Conservation (phyloP, 2,113 vertebrate genomes). For the Peucedramus taeniatus region DNA sequence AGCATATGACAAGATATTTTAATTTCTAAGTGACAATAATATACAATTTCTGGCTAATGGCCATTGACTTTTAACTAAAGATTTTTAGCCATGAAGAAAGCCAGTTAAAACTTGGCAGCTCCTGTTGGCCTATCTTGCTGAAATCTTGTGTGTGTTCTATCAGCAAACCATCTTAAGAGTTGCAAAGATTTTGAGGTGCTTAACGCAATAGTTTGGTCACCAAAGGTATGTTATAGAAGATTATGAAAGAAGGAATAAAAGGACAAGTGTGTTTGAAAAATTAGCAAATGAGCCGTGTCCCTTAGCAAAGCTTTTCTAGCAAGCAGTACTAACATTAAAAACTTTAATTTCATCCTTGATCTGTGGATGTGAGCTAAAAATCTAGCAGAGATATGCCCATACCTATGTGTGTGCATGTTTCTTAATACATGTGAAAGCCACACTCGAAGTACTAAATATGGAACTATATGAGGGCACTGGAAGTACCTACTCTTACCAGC, state of each 20-base stretch:
- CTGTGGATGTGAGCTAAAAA: not conserved
- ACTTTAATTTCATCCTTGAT: not conserved
- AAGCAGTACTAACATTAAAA: not conserved
- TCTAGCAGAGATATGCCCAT: rapidly evolving
- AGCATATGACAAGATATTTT: not conserved
- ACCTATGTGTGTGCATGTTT: not conserved
- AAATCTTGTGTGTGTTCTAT: not conserved
- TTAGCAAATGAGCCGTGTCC: not conserved
- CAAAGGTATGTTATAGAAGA: not conserved
- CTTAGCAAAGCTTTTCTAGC: not conserved
- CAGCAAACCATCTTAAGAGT: not conserved
- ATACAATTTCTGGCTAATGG: not conserved
- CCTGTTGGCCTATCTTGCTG: not conserved
- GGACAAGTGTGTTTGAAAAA: not conserved
- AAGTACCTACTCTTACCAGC: not conserved
- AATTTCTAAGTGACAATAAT: not conserved
- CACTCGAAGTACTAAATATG: not conserved
- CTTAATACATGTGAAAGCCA: not conserved
- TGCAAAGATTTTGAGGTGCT: not conserved
- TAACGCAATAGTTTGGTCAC: not conserved
- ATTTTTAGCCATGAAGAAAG: not conserved
- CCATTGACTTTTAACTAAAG: not conserved
- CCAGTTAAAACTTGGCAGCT: not conserved
- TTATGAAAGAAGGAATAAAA: not conserved
- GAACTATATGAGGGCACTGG: not conserved